These are phyloP conservation scores for Oreamnos americanus DNA, from an alignment of 2,113 vertebrate genomes.

Conservation along the genomic window DNA sequence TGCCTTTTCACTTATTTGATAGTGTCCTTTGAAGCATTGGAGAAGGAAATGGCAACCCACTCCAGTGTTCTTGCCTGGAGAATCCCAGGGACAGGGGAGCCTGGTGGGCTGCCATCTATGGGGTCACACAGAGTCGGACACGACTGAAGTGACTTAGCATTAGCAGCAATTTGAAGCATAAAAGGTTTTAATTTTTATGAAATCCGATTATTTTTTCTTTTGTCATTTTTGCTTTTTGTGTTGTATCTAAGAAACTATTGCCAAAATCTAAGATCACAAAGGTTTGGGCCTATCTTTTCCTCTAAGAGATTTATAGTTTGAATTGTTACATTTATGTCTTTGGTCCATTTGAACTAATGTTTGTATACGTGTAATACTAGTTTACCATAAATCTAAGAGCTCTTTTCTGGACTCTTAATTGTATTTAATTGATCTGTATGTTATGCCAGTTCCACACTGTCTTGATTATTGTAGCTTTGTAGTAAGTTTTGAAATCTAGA, in stretches of 20 bases:
- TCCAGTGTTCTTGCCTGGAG: no score
- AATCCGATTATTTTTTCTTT: not conserved
- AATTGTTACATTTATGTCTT: not conserved
- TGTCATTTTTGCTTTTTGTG: not conserved
- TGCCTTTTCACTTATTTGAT: not conserved
- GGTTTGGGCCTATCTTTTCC: not conserved
- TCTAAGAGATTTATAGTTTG: not conserved
- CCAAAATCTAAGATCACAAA: not conserved
- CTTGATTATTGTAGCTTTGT: not conserved
- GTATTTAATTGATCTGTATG: not conserved
- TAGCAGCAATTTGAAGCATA: not conserved
- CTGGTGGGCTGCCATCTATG: no score
- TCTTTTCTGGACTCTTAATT: not conserved
- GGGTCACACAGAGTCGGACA: no score
- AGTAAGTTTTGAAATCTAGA: not conserved
- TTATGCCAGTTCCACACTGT: not conserved
- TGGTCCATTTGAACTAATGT: not conserved
- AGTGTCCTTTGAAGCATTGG: not conserved
- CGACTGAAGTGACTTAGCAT: no score
- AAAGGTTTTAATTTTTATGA: not conserved
- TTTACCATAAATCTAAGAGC: not conserved
- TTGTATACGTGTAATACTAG: not conserved
- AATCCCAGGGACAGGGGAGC: no score
- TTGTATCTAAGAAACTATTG: not conserved
- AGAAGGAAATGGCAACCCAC: no score